Conservation (phyloP, 2,113 vertebrate genomes). For the Desmodus rotundus region DNA sequence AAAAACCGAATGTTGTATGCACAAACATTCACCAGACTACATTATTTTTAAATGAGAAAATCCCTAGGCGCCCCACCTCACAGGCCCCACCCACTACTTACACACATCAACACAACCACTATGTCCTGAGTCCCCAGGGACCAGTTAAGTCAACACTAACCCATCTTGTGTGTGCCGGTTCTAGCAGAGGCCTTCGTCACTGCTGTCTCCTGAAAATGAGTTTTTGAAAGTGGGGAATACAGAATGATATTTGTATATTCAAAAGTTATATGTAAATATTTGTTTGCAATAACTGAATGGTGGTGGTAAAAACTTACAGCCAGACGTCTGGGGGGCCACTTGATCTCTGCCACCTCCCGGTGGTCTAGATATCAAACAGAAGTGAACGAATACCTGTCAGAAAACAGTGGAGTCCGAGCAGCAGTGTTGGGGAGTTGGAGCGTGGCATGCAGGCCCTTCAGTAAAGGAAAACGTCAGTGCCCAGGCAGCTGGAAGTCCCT, state of each 20-base stretch:
- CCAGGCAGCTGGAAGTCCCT: background rate
- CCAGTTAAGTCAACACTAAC: background rate
- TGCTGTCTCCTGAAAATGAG: background rate
- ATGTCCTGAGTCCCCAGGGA: background rate
- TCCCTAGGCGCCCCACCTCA: background rate
- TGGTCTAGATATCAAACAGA: background rate
- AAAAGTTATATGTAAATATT: background rate
- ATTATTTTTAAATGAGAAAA: constrained; percentile 19
- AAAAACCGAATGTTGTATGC: background rate
- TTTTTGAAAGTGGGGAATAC: background rate
- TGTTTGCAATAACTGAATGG: background rate
- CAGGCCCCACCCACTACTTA: background rate
- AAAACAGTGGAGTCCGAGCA: background rate
- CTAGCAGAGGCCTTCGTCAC: background rate
- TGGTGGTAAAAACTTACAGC: background rate
- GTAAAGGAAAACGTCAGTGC: background rate
- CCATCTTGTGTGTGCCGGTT: background rate
- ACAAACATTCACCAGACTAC: background rate
- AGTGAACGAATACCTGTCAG: background rate
- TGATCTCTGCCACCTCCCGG: background rate
- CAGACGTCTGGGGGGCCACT: background rate
- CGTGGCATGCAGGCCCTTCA: background rate
- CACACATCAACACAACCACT: background rate
- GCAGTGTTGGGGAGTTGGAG: no score
- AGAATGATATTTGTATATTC: background rate